Base-by-base conservation (phyloP, 37 sponge, comb jelly and placozoan species). In the Halisarca cf. caerulea region DNA sequence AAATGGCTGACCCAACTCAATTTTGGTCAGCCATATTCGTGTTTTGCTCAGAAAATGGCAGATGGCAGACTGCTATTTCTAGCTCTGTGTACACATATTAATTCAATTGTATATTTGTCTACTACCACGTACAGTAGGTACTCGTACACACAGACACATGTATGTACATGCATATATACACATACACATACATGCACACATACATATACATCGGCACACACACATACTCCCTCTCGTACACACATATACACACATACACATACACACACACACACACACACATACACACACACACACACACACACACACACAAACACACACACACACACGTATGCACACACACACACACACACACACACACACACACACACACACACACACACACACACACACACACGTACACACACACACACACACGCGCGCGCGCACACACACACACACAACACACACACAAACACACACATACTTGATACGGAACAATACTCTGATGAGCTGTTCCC, bases 391-490 rank as follows among this genome's bases (percentile, higher is more conserved):
- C 64, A 61, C 64, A 61, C 64, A 28, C 30, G 23, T 15, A 61
- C 64, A 61, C 64, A 61, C 30, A 27, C 30, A 28, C 64, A 61
- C 69, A 30, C 69, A 68, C 69, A 3, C 7, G 32, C 69, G 35
- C 69, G 35, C 33, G 35, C 69, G 7, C 69, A 68, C 69, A 27
- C 69, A 68, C 69, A 8, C 69, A 68, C 69, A 30, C 35, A 34
- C 35, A 68, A 8, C 69, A 68, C 69, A 30, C 35, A 34, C 35
- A 68, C 69, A 68, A 28, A 28, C 69, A 61, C 64, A 23, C 64
- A 61, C 27, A 28, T 36, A 85, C 90, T 61, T 94, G 91, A 45
- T 94, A 94, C 15, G 95, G 95, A 8, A 94, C 95, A 59, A 94
- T 91, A 59, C 89, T 94, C 27, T 69, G 66, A 43, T 94, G 95